Percentiles rank a stretch among this genome's conserved stretches.
Conservation (phyloP, 2,888 invertebrate genomes). For the Bombylius discolor region DNA sequence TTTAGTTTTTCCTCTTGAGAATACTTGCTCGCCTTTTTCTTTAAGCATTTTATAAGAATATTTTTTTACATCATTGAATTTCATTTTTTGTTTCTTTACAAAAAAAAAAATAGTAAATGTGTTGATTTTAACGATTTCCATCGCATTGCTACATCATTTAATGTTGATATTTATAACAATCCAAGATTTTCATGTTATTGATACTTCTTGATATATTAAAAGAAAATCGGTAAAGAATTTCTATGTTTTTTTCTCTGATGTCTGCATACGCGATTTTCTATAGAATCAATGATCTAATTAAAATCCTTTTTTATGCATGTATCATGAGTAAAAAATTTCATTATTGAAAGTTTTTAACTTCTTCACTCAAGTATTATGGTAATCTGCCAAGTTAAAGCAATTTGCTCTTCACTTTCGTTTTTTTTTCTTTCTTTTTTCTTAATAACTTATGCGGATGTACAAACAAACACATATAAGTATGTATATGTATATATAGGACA, state of each 20-base stretch:
- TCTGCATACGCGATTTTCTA: background rate
- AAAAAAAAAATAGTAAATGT: background rate
- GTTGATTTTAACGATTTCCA: background rate
- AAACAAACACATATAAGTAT: background rate
- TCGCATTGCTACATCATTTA: too few relatives aligned
- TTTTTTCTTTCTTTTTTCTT: background rate
- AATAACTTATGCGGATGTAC: too few relatives aligned
- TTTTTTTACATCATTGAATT: too few relatives aligned
- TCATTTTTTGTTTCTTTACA: too few relatives aligned
- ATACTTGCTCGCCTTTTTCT: too few relatives aligned
- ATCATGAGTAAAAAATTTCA: background rate
- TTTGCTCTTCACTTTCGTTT: conserved; percentile 9
- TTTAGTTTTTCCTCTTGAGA: too few relatives aligned
- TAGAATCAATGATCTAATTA: conserved; percentile 1
- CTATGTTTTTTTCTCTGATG: too few relatives aligned
- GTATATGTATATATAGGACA: background rate
- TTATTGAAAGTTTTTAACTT: background rate
- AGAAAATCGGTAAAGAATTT: too few relatives aligned
- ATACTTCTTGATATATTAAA: too few relatives aligned
- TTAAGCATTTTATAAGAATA: too few relatives aligned
- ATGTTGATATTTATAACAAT: too few relatives aligned
- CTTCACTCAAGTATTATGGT: conserved; percentile 4
- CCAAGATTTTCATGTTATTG: too few relatives aligned
- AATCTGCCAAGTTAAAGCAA: conserved; percentile 11
- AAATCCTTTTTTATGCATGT: background rate